Conservation (phyloP, 92 coral and sea anemone species). For the Siderastrea radians region DNA sequence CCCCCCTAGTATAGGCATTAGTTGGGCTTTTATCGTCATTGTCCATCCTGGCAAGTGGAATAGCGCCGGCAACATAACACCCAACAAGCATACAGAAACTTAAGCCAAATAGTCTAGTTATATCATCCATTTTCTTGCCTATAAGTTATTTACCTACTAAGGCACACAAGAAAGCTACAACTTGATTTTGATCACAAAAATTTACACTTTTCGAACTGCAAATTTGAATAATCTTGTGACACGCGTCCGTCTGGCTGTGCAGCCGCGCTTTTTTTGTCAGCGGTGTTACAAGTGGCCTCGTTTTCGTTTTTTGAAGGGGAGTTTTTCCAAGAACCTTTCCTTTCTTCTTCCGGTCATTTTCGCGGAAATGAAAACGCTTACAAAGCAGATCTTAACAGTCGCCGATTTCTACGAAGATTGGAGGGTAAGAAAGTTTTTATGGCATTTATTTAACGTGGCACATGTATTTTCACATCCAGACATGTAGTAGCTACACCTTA, state of each 20-base stretch:
- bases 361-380: constrained; percentile 6
- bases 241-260: constrained; percentile 64
- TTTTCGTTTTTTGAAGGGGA: neutral
- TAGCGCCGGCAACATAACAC: constrained; percentile 89
- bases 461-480: too few relatives aligned
- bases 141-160: neutral
- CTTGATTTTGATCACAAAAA: neutral
- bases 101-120: constrained; percentile 77
- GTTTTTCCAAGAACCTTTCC: neutral
- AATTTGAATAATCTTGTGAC: constrained; percentile 24
- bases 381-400: neutral
- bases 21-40: too few relatives aligned
- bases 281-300: constrained; percentile 21
- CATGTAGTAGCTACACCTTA: too few relatives aligned
- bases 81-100: constrained; percentile 92
- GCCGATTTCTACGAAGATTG: neutral
- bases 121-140: constrained; percentile 78
- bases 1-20: too few relatives aligned
- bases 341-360: neutral
- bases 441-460: too few relatives aligned
- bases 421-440: neutral
- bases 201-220: constrained; percentile 1
- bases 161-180: neutral
- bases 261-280: constrained; percentile 57
- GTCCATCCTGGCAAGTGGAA: constrained; percentile 73